Percentiles rank a stretch among this genome's conserved stretches.
Conservation (phyloP, 2,797 vertebrate genomes). For the Tragopan temminckii region DNA sequence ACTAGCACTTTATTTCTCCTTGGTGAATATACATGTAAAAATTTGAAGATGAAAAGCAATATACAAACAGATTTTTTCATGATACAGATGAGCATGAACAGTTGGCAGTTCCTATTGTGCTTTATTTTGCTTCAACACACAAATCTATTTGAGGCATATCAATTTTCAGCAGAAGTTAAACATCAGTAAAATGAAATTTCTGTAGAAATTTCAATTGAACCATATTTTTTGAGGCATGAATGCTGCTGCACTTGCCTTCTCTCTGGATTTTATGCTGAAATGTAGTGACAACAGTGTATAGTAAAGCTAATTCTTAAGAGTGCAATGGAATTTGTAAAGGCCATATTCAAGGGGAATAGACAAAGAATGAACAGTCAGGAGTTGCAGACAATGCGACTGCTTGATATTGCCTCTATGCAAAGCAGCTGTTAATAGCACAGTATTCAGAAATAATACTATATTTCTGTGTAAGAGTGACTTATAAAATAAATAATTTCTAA, state of each 20-base stretch:
- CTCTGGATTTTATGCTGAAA: not conserved
- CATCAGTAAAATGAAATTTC: not conserved
- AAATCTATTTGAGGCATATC: not conserved
- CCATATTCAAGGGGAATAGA: not conserved
- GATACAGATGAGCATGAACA: not conserved
- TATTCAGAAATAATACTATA: not conserved
- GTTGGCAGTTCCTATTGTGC: not conserved
- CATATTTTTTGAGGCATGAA: not conserved
- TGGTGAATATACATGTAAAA: not conserved
- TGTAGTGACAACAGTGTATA: not conserved
- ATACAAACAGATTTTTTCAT: not conserved
- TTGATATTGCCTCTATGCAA: not conserved
- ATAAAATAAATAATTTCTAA: not conserved
- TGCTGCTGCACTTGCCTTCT: not conserved
- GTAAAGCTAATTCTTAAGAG: conserved; percentile 29
- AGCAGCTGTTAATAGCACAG: not conserved
- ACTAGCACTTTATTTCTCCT: not conserved
- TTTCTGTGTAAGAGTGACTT: not conserved
- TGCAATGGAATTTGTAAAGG: not conserved
- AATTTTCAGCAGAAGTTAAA: not conserved
- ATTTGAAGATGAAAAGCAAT: not conserved
- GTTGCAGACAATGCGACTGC: not conserved
- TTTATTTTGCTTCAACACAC: not conserved
- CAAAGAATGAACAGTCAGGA: not conserved
- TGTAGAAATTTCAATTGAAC: not conserved